Percentiles rank a stretch among this genome's conserved stretches.
phyloP scores from a whole-genome alignment of 2,888 invertebrate genomes.

The Cordilura impudica region DNA sequence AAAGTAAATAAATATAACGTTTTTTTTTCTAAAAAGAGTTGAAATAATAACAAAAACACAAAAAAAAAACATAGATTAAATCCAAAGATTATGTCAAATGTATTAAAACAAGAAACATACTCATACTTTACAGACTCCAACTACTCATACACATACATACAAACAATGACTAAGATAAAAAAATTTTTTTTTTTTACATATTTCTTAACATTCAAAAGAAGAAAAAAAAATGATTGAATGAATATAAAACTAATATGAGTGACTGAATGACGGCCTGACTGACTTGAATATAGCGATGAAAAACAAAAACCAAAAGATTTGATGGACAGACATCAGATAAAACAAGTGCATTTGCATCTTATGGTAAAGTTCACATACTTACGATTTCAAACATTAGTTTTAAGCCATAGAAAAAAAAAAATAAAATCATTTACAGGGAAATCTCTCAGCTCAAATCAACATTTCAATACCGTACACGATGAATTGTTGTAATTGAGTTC shows the following conservation, averaged over 20 bases:
- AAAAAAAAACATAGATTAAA: slow-evolving; percentile 46
- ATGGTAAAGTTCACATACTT: slow-evolving; percentile 41
- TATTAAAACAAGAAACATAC: slow-evolving; percentile 52
- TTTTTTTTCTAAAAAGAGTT: background rate
- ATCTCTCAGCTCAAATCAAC: slow-evolving; percentile 27
- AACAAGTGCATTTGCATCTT: slow-evolving; percentile 61
- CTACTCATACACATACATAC: background rate
- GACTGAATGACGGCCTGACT: slow-evolving; percentile 29
- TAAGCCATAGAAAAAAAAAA: background rate
- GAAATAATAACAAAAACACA: slow-evolving; percentile 2
- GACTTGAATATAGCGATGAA: background rate
- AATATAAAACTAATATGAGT: background rate
- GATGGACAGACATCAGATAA: slow-evolving; percentile 59
- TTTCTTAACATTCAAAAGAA: background rate
- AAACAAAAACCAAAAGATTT: slow-evolving; percentile 16
- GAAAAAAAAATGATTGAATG: slow-evolving; percentile 3
- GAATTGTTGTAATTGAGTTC: slow-evolving; percentile 4
- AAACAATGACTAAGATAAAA: slow-evolving; percentile 52
- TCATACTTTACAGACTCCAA: background rate
- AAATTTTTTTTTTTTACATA: background rate
- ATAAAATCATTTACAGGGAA: slow-evolving; percentile 40
- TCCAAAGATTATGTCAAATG: slow-evolving; percentile 58
- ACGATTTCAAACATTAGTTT: too few relatives aligned
- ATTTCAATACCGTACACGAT: slow-evolving; percentile 5
- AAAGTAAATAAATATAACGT: background rate